Base-by-base conservation (phyloP, 2,113 vertebrate genomes). In the Madoqua kirkii region DNA sequence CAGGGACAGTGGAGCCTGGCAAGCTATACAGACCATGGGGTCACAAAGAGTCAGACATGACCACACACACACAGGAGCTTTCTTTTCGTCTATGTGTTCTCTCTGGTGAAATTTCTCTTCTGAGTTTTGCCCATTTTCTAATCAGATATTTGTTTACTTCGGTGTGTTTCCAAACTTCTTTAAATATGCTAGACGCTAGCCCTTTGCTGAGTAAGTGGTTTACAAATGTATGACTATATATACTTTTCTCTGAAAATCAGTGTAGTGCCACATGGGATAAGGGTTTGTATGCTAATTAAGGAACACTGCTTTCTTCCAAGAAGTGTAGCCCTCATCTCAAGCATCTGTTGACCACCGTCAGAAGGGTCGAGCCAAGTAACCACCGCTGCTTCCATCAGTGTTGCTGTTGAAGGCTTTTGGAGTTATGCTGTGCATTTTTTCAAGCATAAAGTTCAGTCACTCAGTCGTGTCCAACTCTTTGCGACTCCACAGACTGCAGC, bases 401-500 rank as follows among this genome's bases (percentile, higher is more conserved):
- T 5, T 76, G 2, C 7, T 48, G 0, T 14, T 50, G 48, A 89
- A 36, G 43, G 10, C 45, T 90, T 15, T 36, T 33, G 33, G 29
- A 13, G 21, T 60, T 78, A 16, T 40, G 2, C 6, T 43, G 31
- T 14, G 16, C 19, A 87, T 64, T 31, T 90, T 43, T 52, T 48
- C 50, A 81, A 78, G 8, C 59, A 13, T 33, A 92, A 67, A 81
- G n/a, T 40, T 71, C n/a, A 71, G 67, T 5, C 67, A 71, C n/a
- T 71, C 33, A 71, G n/a, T 40, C 6, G n/a, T 71, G 19, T 40
- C 10, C 0, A 0, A 40, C 67, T 71, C n/a, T 71, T 71, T 40
- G 21, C 0, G 5, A 23, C 67, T 12, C n/a, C n/a, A 40, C 19
- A 12, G 19, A 40, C 67, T 71, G n/a, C 10, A 40, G 19, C 19